These are phyloP conservation scores for Pollicipes pollicipes DNA, from an alignment of 1,140 invertebrate species.

Conservation along the genomic window DNA sequence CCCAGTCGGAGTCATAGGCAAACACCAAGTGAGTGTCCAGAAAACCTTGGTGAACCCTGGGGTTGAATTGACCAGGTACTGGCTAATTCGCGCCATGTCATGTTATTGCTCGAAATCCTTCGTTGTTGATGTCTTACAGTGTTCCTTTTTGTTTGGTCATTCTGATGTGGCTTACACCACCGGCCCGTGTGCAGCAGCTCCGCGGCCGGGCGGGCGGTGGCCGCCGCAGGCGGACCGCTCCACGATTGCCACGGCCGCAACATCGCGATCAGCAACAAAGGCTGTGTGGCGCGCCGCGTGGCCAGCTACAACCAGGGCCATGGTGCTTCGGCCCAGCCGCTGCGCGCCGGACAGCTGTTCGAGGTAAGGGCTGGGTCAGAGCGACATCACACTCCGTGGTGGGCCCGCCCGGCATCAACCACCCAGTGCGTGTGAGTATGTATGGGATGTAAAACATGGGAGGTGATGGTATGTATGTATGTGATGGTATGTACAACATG, in stretches of 20 bases:
- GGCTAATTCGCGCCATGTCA: no score
- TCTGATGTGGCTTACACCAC: no score
- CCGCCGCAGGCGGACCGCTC: constrained; percentile 24
- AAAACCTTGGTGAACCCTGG: no score
- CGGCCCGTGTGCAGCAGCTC: constrained; percentile 2
- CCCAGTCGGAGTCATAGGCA: no score
- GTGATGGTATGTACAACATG: not conserved
- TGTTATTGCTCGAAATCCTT: no score
- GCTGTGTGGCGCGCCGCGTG: constrained; percentile 40
- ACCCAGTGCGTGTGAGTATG: not conserved
- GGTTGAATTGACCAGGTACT: no score
- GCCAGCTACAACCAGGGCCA: constrained; percentile 60
- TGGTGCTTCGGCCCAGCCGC: constrained; percentile 39
- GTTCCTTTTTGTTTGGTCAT: no score
- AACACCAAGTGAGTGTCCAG: no score
- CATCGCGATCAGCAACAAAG: constrained; percentile 40
- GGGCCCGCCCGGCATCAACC: no score
- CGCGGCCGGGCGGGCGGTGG: constrained; percentile 1
- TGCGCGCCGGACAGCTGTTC: constrained; percentile 40
- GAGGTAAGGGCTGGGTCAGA: constrained; percentile 27
- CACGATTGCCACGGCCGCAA: constrained; percentile 47
- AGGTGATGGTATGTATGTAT: not conserved
- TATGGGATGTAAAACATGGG: not conserved
- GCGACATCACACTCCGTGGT: constrained; percentile 3
- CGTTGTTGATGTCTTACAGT: no score